Conservation (phyloP, 2,113 vertebrate genomes). For the Gulo gulo region DNA sequence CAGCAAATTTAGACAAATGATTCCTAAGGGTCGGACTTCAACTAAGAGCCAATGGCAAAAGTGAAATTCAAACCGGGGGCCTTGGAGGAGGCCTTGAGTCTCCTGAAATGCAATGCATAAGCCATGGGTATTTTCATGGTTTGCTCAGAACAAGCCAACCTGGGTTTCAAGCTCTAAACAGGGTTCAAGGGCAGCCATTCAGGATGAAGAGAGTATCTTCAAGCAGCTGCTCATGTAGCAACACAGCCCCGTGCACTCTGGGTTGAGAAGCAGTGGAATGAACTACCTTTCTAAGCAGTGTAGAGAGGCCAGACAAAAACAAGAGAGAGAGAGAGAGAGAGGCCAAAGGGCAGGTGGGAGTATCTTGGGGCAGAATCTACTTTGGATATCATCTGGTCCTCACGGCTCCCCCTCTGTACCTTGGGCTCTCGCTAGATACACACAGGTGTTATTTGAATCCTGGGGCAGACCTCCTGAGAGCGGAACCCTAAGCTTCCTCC, state of each 20-base stretch:
- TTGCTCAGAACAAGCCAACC: not conserved
- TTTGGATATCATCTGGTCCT: not conserved
- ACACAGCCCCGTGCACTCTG: accelerated
- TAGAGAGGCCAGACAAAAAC: not conserved
- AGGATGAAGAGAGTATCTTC: not conserved
- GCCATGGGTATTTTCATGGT: not conserved
- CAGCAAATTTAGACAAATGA: not conserved
- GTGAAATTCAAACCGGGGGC: not conserved
- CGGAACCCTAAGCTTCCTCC: not conserved
- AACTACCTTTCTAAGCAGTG: not conserved
- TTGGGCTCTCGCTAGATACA: not conserved
- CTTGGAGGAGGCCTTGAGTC: not conserved
- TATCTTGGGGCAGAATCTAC: not conserved
- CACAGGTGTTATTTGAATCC: not conserved
- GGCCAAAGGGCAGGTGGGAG: not conserved
- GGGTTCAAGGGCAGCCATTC: not conserved
- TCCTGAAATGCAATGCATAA: accelerated
- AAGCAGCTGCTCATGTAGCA: not conserved
- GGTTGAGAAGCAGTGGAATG: not conserved
- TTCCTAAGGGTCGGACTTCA: not conserved
- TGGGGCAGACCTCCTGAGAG: not conserved
- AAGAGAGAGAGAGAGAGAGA: not conserved
- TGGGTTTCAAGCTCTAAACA: not conserved
- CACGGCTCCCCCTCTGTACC: not conserved
- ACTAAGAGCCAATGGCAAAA: not conserved